Base-by-base conservation (phyloP, 2,888 invertebrate species). In the Troglohyphantes excavatus region DNA sequence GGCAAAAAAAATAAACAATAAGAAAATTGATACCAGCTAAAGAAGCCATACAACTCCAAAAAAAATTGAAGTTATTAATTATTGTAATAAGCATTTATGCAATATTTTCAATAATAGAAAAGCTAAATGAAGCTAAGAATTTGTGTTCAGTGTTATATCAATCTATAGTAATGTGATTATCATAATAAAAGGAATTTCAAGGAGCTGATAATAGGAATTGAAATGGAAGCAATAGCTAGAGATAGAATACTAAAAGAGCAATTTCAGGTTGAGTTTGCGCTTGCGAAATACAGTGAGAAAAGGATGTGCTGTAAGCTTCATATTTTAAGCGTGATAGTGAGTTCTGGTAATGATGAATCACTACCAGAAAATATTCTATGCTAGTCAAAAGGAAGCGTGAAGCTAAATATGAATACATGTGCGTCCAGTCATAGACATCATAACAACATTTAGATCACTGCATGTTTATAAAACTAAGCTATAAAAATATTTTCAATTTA, bases 261-360 rank as follows among this genome's bases (percentile, higher is more conserved):
- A 63, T 65, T 0, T 67, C 11, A 19, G 9, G 2, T n/a, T 5
- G 72, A 46, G 19, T 23, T n/a, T 46, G 53, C 39, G 72, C 33
- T 21, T 46, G 6, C 23, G 19, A 13, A 43, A 29, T 23, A 26
- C n/a, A 33, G 53, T 53, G 53, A 53, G 13, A 53, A 13, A 53
- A 33, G 13, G n/a, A 17, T 53, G 53, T 53, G 53, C 72, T 72
- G 21, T 26, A 17, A 26, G 17, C 1, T 72, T 72, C 13, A n/a
- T n/a, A n/a, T 46, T 46, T 26, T 26, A 72, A 72, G 72, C 72
- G 72, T 72, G 72, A 23, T 7, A 72, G 72, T 53, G 53, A 53
- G 9, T 53, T n/a, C 46, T 9, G 43, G 19, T 53, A 46, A 26
- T 23, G 26, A 11, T 26, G 23, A 2, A 7, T 53, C 5, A 53